These are phyloP conservation scores for Rhinatrema bivittatum DNA, from an alignment of 2,797 vertebrate genomes.

Conservation along the genomic window DNA sequence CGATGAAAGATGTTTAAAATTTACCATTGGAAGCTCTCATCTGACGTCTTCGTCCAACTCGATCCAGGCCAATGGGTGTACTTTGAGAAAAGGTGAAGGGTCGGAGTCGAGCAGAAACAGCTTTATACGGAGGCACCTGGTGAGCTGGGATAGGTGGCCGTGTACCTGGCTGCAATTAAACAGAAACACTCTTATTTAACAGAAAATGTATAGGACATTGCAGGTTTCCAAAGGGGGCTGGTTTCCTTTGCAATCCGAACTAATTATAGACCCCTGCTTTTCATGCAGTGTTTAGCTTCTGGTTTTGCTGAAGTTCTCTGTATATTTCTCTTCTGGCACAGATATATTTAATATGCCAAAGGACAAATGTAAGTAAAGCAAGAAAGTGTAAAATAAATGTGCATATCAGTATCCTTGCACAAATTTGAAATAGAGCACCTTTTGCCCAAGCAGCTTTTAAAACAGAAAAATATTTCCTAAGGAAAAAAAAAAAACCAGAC, in stretches of 20 bases:
- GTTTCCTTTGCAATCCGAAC: not conserved
- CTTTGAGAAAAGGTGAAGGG: conserved; percentile 87
- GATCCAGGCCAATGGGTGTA: conserved; percentile 90
- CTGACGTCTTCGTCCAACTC: conserved; percentile 70
- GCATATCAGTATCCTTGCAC: too few relatives aligned
- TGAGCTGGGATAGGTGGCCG: conserved; percentile 86
- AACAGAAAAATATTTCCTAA: too few relatives aligned
- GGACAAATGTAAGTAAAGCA: too few relatives aligned
- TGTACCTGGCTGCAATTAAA: conserved; percentile 59
- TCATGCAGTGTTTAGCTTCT: too few relatives aligned
- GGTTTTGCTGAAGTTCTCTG: too few relatives aligned
- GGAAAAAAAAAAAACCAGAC: too few relatives aligned
- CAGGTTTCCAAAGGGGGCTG: not conserved
- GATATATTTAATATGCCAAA: too few relatives aligned
- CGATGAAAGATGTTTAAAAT: conserved; percentile 18
- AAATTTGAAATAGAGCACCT: too few relatives aligned
- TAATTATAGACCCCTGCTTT: not conserved
- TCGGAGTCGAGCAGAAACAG: conserved; percentile 80
- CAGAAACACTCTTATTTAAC: conserved; percentile 19
- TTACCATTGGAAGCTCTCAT: conserved; percentile 60
- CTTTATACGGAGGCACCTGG: conserved; percentile 87
- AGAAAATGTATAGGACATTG: conserved; percentile 13
- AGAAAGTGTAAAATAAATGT: too few relatives aligned
- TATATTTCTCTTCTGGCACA: too few relatives aligned
- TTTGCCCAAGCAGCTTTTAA: too few relatives aligned